Conservation (phyloP, 2,113 vertebrate species). For the Pygoscelis adeliae region DNA sequence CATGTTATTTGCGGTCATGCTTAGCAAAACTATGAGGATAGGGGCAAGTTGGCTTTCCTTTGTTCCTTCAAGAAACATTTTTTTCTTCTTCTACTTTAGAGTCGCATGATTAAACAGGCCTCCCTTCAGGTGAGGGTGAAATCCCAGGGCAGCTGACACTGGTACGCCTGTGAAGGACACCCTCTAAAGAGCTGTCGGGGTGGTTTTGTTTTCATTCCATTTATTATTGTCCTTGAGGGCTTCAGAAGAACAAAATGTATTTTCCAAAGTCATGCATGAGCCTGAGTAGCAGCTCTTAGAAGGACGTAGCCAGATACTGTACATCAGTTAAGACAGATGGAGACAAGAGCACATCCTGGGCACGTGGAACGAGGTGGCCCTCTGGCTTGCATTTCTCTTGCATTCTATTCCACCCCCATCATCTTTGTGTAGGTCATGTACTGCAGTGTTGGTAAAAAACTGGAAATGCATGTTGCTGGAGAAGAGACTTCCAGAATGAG, state of each 20-base stretch:
- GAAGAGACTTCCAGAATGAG: neutral
- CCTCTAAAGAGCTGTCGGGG: neutral
- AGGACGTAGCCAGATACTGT: neutral
- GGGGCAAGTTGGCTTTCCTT: neutral
- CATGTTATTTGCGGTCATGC: neutral
- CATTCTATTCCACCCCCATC: neutral
- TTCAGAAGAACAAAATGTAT: slow-evolving; percentile 38
- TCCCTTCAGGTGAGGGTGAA: slow-evolving; percentile 27
- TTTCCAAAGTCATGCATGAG: slow-evolving; percentile 46
- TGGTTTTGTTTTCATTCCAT: slow-evolving; percentile 53
- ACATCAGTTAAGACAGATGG: neutral
- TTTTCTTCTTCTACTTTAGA: neutral
- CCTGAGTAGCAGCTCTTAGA: slow-evolving; percentile 3
- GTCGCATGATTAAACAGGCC: neutral
- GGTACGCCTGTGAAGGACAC: slow-evolving; percentile 18
- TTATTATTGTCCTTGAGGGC: slow-evolving; percentile 60
- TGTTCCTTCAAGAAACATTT: neutral
- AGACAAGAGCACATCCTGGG: neutral
- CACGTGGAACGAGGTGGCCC: neutral
- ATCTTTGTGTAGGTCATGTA: neutral
- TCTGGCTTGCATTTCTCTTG: neutral
- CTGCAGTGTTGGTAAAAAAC: neutral
- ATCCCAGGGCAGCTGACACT: neutral
- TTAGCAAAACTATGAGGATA: neutral
- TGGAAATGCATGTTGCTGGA: neutral